phyloP scores from a whole-genome alignment of 2,113 vertebrate genomes.

The Arvicanthis niloticus region DNA sequence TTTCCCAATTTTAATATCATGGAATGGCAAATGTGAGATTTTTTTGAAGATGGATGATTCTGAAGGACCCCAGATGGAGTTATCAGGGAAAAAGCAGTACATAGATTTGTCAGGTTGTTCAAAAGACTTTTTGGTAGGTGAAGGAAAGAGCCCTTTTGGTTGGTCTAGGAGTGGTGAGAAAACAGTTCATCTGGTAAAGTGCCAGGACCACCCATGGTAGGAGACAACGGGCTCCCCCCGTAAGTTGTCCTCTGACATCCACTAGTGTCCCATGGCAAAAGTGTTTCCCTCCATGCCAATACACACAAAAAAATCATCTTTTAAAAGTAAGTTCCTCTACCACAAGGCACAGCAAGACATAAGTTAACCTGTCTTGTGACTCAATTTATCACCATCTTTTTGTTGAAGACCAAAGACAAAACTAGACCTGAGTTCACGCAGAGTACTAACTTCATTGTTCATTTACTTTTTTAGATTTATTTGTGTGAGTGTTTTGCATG shows the following conservation, averaged over 20 bases:
- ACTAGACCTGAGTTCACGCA: background rate
- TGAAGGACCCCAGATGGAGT: background rate
- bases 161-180: background rate
- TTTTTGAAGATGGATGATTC: background rate
- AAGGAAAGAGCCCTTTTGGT: background rate
- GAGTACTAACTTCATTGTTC: constrained; percentile 47
- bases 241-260: background rate
- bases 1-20: background rate
- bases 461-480: background rate
- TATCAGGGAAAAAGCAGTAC: background rate
- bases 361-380: background rate
- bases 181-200: background rate
- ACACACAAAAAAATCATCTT: background rate
- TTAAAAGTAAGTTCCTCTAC: background rate
- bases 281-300: too few relatives aligned
- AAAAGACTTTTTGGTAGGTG: background rate
- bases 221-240: background rate
- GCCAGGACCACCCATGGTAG: background rate
- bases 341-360: background rate
- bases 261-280: background rate
- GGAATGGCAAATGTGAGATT: background rate
- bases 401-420: background rate
- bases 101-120: background rate
- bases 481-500: background rate
- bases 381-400: constrained; percentile 19